Evolutionary conservation across 1,140 invertebrate genomes (phyloP).

Genomic region (Gryllus bimaculatus): DNA sequence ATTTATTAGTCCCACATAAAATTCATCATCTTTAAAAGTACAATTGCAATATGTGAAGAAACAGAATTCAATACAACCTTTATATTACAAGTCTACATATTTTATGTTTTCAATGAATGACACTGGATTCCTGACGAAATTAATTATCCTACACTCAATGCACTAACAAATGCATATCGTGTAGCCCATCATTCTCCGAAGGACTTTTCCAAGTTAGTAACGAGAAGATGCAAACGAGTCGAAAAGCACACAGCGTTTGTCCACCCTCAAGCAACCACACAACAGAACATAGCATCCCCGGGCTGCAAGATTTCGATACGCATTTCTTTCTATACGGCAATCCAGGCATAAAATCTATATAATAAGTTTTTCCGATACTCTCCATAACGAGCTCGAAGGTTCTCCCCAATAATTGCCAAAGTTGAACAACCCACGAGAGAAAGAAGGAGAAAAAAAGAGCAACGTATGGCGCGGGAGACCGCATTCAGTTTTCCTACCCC

Average conservation of each 20-base stretch:
- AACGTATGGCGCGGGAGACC: not conserved
- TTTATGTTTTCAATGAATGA: too few species aligned
- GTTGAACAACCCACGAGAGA: not conserved
- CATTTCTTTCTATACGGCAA: not conserved
- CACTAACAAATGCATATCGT: too few species aligned
- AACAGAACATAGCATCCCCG: not conserved
- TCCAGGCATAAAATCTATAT: not conserved
- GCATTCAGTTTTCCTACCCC: not conserved
- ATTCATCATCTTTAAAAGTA: too few species aligned
- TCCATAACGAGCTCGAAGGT: not conserved
- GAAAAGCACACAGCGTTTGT: not conserved
- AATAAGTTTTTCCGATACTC: not conserved
- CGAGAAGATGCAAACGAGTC: not conserved
- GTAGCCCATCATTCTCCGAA: too few species aligned
- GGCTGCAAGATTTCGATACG: not conserved
- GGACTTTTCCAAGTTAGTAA: not conserved
- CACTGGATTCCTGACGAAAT: too few species aligned
- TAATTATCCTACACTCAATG: too few species aligned
- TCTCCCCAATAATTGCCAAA: slow-evolving; percentile 1
- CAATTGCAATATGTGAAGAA: too few species aligned
- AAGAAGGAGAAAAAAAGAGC: not conserved
- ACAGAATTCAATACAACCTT: too few species aligned
- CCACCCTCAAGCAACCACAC: too few species aligned
- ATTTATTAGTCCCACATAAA: too few species aligned
- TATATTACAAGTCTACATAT: too few species aligned